phyloP scores from a whole-genome alignment of 2,888 invertebrate genomes.

The Plagodis dolabraria region DNA sequence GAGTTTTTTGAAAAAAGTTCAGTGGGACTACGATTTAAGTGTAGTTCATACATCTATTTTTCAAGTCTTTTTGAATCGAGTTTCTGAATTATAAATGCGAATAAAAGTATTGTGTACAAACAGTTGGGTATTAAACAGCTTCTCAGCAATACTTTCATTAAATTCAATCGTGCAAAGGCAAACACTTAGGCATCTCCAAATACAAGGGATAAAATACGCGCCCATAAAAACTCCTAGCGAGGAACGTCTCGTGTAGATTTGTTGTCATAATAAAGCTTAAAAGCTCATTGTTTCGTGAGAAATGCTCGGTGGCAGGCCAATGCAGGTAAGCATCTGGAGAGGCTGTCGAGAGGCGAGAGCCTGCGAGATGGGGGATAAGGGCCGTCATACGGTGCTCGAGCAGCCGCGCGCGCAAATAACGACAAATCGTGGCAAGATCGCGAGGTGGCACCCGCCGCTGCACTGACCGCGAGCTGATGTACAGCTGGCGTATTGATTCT shows the following conservation, averaged over 20 bases:
- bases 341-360: constrained; percentile 66
- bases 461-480: constrained; percentile 13
- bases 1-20: constrained; percentile 26
- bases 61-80: too few species aligned
- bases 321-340: constrained; percentile 48
- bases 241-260: constrained; percentile 46
- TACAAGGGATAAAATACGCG: constrained; percentile 31
- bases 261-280: constrained; percentile 75
- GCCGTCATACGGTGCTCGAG: constrained; percentile 61
- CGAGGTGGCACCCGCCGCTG: constrained; percentile 36
- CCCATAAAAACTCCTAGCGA: constrained; percentile 39
- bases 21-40: constrained; percentile 8
- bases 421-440: constrained; percentile 76
- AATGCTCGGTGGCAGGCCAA: constrained; percentile 64
- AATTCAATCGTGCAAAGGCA: constrained; percentile 19
- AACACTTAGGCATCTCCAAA: constrained; percentile 25
- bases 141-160: constrained; percentile 10
- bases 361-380: constrained; percentile 76
- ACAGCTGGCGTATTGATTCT: constrained; percentile 19
- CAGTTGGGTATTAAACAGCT: too few species aligned
- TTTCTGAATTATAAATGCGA: too few species aligned
- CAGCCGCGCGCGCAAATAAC: constrained; percentile 65
- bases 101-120: too few species aligned
- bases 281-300: constrained; percentile 80
- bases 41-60: constrained; percentile 17